These are phyloP conservation scores for Chaetops frenatus DNA, from an alignment of 2,113 vertebrate species.

Conservation along the genomic window DNA sequence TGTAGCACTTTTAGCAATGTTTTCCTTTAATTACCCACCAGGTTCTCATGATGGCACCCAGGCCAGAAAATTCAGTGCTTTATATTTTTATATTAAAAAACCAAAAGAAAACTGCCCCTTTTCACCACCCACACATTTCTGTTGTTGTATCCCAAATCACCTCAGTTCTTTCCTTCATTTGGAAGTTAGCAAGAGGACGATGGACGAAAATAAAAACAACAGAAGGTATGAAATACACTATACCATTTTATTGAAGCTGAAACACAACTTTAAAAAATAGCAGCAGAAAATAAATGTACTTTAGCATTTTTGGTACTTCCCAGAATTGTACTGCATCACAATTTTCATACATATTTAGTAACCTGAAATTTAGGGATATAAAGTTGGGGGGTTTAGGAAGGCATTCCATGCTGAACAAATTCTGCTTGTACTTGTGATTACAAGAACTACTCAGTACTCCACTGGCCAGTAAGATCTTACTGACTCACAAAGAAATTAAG, in stretches of 20 bases:
- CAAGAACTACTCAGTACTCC: background rate
- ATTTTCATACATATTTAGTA: background rate
- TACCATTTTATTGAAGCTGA: background rate
- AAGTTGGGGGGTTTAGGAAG: rapidly evolving
- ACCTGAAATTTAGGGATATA: background rate
- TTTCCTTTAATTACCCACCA: background rate
- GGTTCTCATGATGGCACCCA: background rate
- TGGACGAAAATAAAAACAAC: background rate
- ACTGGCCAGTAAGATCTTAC: background rate
- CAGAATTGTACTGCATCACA: background rate
- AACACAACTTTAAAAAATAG: background rate
- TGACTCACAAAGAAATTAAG: background rate
- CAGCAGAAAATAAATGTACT: background rate
- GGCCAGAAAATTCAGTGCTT: background rate
- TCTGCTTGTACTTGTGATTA: background rate
- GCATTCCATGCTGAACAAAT: background rate
- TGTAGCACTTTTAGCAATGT: background rate
- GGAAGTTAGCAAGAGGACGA: rapidly evolving
- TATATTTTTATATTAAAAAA: background rate
- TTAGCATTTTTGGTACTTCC: background rate
- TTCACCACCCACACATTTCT: rapidly evolving
- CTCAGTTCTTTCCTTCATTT: background rate
- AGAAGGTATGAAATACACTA: background rate
- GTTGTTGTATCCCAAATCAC: background rate
- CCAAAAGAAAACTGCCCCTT: background rate